phyloP scores from a whole-genome alignment of 2,888 invertebrate species.

The Caenorhabditis sp. region DNA sequence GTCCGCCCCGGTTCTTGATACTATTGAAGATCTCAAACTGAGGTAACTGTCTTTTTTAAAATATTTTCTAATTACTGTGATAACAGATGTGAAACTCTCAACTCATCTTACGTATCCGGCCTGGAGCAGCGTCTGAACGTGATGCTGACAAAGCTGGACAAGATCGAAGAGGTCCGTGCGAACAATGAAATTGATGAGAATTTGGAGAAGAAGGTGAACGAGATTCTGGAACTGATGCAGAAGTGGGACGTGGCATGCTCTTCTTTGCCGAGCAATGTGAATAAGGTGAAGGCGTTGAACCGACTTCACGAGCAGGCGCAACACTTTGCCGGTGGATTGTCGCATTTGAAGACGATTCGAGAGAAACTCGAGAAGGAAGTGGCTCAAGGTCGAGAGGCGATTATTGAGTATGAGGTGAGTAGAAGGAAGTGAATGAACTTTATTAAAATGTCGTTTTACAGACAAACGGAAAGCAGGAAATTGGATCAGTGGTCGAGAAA shows the following conservation, averaged over 20 bases:
- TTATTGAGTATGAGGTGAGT: slow-evolving; percentile 54
- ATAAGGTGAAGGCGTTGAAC: slow-evolving; percentile 70
- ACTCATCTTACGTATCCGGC: slow-evolving; percentile 67
- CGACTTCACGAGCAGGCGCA: slow-evolving; percentile 74
- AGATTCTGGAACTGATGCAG: slow-evolving; percentile 66
- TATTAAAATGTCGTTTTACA: slow-evolving; percentile 30
- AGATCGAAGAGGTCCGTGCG: slow-evolving; percentile 65
- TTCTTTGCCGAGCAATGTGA: slow-evolving; percentile 70
- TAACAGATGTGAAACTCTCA: slow-evolving; percentile 70
- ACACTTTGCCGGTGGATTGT: slow-evolving; percentile 68
- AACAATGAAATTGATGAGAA: slow-evolving; percentile 66
- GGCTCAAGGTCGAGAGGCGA: slow-evolving; percentile 49
- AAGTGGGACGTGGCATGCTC: slow-evolving; percentile 72
- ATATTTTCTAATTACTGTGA: neutral
- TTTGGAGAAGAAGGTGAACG: slow-evolving; percentile 67
- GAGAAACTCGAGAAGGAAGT: slow-evolving; percentile 72
- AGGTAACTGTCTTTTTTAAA: slow-evolving; percentile 13
- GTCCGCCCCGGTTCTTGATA: slow-evolving; percentile 66
- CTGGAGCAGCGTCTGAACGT: slow-evolving; percentile 69
- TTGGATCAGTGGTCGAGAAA: slow-evolving; percentile 54
- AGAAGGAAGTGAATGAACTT: neutral
- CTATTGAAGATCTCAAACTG: slow-evolving; percentile 71
- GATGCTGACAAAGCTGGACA: slow-evolving; percentile 68
- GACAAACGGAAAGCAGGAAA: slow-evolving; percentile 58
- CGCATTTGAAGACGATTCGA: slow-evolving; percentile 67